Evolutionary conservation across 2,113 vertebrate genomes (phyloP), one percentile per base, ranked within the genome.

Genomic region (Cebidichthys violaceus): DNA sequence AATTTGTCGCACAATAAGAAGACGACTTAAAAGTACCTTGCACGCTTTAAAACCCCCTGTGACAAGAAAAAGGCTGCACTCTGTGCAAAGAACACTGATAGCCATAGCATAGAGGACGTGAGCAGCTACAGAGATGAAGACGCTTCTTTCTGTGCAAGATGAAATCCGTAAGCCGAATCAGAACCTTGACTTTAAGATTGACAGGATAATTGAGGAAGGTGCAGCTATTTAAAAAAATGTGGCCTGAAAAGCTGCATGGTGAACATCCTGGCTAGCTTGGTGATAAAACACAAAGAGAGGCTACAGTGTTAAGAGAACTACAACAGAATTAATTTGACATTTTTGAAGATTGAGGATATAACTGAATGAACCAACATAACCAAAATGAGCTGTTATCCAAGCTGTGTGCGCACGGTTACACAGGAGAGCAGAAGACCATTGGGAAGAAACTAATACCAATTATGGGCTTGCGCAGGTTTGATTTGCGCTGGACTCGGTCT

Each of bases 251-350:
- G 9, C 35, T 17, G 17, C 59, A 60, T 2, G 57, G 33, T 64
- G n/a, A 62, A 60, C 15, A 33, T 9, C 29, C 35, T 62, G 60
- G 60, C 33, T 11, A 61, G 60, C 43, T 37, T 43, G 43, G 57
- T 75, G n/a, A 76, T 54, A 66, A 45, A 77, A 33, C 20, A 24
- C 29, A 4, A 9, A 61, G 31, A 61, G 8, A 61, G 59, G 59
- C 9, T 61, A 18, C 27, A 22, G 47, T 52, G 47, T 22, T 22
- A 22, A 22, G 18, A 18, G 54, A 55, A 27, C 11, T 24, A 24
- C n/a, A 24, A n/a, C 52, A 55, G 2, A 24, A 55, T 1, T 1
- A 27, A 55, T 52, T 52, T 50, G 15, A 50, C 6, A 7, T 55
- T 55, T 24, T 24, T 55, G n/a, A 13, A 27, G 4, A 55, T 55